Base-by-base conservation (phyloP, 2,113 vertebrate species). In the Melanerpes formicivorus region DNA sequence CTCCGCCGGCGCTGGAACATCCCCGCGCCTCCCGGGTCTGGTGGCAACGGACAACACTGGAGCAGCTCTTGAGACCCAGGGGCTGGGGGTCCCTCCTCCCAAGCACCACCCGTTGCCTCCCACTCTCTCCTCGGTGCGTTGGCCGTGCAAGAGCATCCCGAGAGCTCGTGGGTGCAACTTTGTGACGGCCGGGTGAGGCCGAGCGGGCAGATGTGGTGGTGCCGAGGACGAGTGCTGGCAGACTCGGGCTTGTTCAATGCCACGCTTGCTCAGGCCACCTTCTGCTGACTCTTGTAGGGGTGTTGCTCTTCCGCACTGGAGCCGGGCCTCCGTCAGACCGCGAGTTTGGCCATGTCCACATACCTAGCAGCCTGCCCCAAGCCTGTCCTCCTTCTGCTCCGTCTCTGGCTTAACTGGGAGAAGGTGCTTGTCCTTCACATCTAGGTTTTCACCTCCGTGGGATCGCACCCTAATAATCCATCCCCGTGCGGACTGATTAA, bases 301-400 rank as follows among this genome's bases (percentile, higher is more conserved):
- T 95, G 93, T 84, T 94, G 88, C 62, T 73, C 75, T 93, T 84
- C 80, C 83, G 73, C 66, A 32, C 86, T 46, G 84, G 62, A 93
- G 78, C 87, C 46, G 65, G n/a, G 76, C 69, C 84, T 62, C 27
- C 32, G 30, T 86, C 87, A 62, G 9, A 64, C 66, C 66, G 6
- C 67, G 32, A 25, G 72, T 56, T 85, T 75, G 93, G 91, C 74
- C 84, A 10, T 83, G 90, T 19, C 79, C 87, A 34, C 50, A 60
- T 55, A 73, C 67, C 69, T 93, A 15, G 11, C 52, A 73, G 80
- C 62, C 75, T 95, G 87, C 70, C 58, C 23, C 69, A 30, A 14
- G 56, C 34, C 73, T 58, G 17, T 56, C 78, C 65, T 87, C 56
- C 64, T 93, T 58, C 7, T 48, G 10, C 58, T 46, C 22, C 1